These are phyloP conservation scores for Melanotaenia trifasciata DNA, from an alignment of 2,797 vertebrate genomes.

Conservation along the genomic window DNA sequence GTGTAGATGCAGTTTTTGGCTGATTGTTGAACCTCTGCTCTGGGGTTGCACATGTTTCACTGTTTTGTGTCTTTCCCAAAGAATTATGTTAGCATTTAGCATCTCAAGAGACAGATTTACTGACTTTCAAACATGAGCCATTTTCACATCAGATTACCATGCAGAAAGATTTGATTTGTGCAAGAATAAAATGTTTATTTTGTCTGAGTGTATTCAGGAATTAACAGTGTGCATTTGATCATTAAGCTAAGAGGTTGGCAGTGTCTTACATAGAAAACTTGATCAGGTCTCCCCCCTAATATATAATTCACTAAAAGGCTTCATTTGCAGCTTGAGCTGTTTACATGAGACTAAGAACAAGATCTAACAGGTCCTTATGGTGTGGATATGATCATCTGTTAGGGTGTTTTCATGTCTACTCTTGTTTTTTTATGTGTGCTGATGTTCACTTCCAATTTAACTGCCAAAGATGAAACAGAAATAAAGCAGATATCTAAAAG, in stretches of 20 bases:
- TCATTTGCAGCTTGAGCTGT: slow-evolving; percentile 51
- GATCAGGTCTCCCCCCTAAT: slow-evolving; percentile 38
- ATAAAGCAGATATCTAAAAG: slow-evolving; percentile 5
- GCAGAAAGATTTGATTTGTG: neutral
- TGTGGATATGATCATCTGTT: slow-evolving; percentile 3
- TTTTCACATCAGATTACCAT: too few species aligned
- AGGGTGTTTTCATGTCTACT: neutral
- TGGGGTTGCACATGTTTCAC: too few species aligned
- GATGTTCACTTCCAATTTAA: slow-evolving; percentile 18
- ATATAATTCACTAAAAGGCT: slow-evolving; percentile 50
- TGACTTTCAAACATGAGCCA: neutral
- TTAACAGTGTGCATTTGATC: slow-evolving; percentile 1
- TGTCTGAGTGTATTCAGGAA: neutral
- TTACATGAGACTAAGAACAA: slow-evolving; percentile 45
- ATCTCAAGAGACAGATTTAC: neutral
- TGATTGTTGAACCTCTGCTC: too few species aligned
- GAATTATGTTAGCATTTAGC: neutral
- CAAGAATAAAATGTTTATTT: too few species aligned
- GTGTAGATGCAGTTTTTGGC: too few species aligned
- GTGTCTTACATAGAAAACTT: slow-evolving; percentile 1
- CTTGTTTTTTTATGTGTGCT: slow-evolving; percentile 3
- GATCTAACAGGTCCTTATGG: slow-evolving; percentile 40
- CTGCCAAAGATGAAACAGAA: slow-evolving; percentile 18
- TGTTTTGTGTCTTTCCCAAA: neutral
- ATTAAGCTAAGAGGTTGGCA: slow-evolving; percentile 5